Base-by-base conservation (phyloP, 1,140 invertebrate species). In the Drosophila fuyamai region DNA sequence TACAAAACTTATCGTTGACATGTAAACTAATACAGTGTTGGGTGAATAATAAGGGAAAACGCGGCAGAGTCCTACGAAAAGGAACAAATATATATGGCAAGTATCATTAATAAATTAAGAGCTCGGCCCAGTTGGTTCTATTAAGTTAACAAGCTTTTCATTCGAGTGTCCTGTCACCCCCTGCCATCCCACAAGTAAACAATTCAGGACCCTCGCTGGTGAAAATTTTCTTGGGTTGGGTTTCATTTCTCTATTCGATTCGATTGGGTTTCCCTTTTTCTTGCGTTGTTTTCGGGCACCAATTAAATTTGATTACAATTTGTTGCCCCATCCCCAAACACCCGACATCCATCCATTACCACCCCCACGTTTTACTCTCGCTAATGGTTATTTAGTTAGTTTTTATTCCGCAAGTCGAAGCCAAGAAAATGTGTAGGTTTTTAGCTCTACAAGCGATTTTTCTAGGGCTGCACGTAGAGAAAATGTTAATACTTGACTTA, bases 231-330 rank as follows among this genome's bases (percentile, higher is more conserved):
- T 16, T 18, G 29, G 59, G 38, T 40, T 43, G 51, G 41, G 50
- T 48, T 54, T 74, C 48, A 18, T 60, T 48, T 29, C 29, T 48
- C 32, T 10, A 66, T 35, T 47, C 55, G 46, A 51, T 51, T 61
- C 43, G 56, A 56, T 40, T 65, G 35, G 48, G 51, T 59, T 43
- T 57, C 50, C 32, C 51, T 44, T 46, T 35, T 48, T 32, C 38
- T 16, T 23, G 5, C 27, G 13, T 56, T 35, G 50, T 56, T 57
- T 54, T 18, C 44, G 50, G 35, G n/a, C 72, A 84, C 75, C 82
- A 86, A 86, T 86, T 86, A 86, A 86, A 86, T 86, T 86, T 86
- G 79, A 86, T 86, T 86, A 86, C 78, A 86, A 86, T 81, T 86
- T 75, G 78, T 53, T 59, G 68, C 61, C 73, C 81, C 61, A 59